Conservation (phyloP, 2,113 vertebrate species). For the Sus scrofa region DNA sequence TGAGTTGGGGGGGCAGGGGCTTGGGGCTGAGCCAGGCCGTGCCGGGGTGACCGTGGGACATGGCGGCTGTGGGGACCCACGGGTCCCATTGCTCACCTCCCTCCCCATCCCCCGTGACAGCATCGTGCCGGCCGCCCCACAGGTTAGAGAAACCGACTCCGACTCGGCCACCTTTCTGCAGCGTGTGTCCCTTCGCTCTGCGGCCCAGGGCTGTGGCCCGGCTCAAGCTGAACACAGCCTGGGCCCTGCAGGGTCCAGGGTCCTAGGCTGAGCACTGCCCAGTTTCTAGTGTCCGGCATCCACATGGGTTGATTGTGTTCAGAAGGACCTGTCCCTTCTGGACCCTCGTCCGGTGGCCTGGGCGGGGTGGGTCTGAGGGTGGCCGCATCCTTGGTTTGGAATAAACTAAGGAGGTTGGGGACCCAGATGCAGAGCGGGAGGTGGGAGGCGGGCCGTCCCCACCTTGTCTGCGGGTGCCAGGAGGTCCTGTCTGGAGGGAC, state of each 20-base stretch:
- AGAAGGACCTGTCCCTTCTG: neutral
- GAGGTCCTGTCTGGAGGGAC: neutral
- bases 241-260: neutral
- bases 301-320: neutral
- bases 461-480: rapidly evolving
- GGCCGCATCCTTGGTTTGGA: neutral
- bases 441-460: neutral
- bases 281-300: neutral
- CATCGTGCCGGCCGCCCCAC: too few species aligned
- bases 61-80: too few species aligned
- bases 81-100: too few species aligned
- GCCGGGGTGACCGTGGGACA: neutral
- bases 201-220: neutral
- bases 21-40: rapidly evolving
- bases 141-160: neutral
- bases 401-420: too few species aligned
- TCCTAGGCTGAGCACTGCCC: neutral
- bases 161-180: neutral
- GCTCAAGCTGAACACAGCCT: neutral
- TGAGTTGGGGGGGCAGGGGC: constrained; percentile 76
- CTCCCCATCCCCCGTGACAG: too few species aligned
- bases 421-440: neutral
- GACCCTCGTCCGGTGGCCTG: neutral
- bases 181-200: neutral
- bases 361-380: neutral